A percentile compares a stretch with the other conserved stretches of the same genome.
phyloP scores from a whole-genome alignment of 2,888 invertebrate species.

The Junonia oenone region DNA sequence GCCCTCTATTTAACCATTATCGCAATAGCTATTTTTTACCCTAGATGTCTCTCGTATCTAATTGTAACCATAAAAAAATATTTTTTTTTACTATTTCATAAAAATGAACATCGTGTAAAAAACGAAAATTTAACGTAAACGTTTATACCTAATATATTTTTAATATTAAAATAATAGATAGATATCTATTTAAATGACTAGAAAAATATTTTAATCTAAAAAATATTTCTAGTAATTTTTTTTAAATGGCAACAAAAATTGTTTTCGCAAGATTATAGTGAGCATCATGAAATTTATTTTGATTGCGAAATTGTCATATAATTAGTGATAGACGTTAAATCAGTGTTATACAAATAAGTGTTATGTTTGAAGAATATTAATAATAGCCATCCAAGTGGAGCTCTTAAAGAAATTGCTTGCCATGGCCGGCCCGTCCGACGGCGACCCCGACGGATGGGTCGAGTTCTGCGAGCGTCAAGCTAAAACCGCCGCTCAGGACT shows the following conservation, averaged over 20 bases:
- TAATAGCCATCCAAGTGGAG: conserved; percentile 67
- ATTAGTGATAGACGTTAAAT: conserved; percentile 35
- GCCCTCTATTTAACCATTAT: neutral
- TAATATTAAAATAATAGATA: too few relatives aligned
- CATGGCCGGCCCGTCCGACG: conserved; percentile 80
- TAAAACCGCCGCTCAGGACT: conserved; percentile 90
- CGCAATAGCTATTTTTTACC: neutral
- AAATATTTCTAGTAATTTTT: too few relatives aligned
- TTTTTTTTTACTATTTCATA: too few relatives aligned
- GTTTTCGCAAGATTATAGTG: conserved; percentile 68
- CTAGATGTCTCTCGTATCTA: neutral
- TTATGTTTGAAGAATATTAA: conserved; percentile 44
- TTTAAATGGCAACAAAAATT: conserved; percentile 71
- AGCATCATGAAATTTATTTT: conserved; percentile 71
- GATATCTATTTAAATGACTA: too few relatives aligned
- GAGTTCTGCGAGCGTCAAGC: conserved; percentile 94
- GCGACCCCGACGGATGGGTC: conserved; percentile 85
- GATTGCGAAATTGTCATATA: conserved; percentile 57
- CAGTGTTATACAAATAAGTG: conserved; percentile 28
- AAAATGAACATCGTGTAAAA: too few relatives aligned
- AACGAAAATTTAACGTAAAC: too few relatives aligned
- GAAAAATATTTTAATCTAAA: too few relatives aligned
- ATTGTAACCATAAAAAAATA: neutral
- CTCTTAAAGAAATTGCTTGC: conserved; percentile 71
- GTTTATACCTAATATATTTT: too few relatives aligned